phyloP scores from a whole-genome alignment of 2,113 vertebrate species.

The Crypturellus undulatus region DNA sequence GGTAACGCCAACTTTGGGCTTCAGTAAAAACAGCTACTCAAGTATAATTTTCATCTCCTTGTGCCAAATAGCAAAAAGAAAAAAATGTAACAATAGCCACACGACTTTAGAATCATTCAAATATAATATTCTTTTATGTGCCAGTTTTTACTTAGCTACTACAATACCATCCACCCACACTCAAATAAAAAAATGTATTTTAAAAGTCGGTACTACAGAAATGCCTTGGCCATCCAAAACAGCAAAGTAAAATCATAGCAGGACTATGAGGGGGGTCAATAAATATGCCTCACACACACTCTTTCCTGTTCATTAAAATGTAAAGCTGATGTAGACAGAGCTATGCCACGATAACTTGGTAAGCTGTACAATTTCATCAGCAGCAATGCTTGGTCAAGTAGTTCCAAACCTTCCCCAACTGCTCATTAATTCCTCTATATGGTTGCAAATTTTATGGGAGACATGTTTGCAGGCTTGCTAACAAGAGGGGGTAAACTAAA shows the following conservation, averaged over 20 bases:
- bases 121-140: background rate
- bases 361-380: background rate
- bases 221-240: background rate
- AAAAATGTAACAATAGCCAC: background rate
- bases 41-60: background rate
- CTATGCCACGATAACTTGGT: background rate
- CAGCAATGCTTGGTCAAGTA: background rate
- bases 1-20: background rate
- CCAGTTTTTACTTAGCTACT: background rate
- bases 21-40: background rate
- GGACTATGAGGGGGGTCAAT: background rate
- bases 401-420: background rate
- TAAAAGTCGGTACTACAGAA: background rate
- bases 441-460: background rate
- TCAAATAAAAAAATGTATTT: background rate
- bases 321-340: background rate
- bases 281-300: background rate
- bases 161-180: background rate
- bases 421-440: background rate
- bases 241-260: background rate
- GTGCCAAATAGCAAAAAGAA: background rate
- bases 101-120: background rate
- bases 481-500: background rate
- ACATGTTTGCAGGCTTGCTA: background rate
- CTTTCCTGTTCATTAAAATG: background rate